Evolutionary conservation across 1,140 invertebrate species (phyloP), one percentile per base, ranked within the genome.

Genomic region (Bursaphelenchus mucronatus): DNA sequence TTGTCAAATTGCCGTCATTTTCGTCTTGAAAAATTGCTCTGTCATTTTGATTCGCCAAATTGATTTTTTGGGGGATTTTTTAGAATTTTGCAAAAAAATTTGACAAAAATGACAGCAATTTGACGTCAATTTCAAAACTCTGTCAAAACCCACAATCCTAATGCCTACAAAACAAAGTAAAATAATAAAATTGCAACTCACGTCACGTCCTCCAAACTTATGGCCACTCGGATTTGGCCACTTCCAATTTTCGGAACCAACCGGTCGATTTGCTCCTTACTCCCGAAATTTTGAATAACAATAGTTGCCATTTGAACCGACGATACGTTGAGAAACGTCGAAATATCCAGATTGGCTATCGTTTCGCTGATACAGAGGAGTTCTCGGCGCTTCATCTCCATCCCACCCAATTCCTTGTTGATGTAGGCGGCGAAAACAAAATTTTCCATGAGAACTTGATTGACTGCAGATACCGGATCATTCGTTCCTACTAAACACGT

Each of bases 231-330:
- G 30, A 61, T 69, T 54, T 77, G 39, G 10, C 47, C 58, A 7
- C 49, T 30, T 11, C 76, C 88, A 81, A 97, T 85, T 81, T 83
- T 86, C 0, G 92, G 91, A 54, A 98, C 83, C 84, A 88, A 97
- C 82, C 89, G 89, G 61, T 92, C 83, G 82, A 95, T 97, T 75
- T 97, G 94, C 71, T 88, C 87, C 43, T 91, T 87, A 40, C 85
- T 87, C 8, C 94, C 94, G 82, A 87, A 93, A 68, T 86, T 86
- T 75, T 92, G 87, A 74, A 98, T 96, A 1, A 93, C 88, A 52
- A 89, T 88, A 87, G 92, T 91, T 0, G 90, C 91, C 51, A 97
- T 84, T 3, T 69, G 21, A 11, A 68, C 17, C 13, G 56, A n/a
- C 44, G 64, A 63, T 44, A 71, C 67, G 19, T 49, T 62, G 8